These are phyloP conservation scores for Phoebastria nigripes DNA, from an alignment of 2,797 vertebrate species.

Conservation along the genomic window DNA sequence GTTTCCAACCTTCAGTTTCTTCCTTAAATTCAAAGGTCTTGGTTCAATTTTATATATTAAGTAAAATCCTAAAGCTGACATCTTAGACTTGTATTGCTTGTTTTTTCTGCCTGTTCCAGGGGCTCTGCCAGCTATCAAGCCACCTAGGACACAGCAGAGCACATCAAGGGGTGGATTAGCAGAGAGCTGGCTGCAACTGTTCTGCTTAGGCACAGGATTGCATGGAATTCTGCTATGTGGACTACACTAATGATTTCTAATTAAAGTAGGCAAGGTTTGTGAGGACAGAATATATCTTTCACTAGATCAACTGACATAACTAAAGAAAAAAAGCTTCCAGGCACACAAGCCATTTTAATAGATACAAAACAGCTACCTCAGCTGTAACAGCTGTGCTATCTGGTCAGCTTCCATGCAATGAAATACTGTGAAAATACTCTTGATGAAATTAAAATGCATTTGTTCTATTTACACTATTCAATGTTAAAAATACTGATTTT, in stretches of 20 bases:
- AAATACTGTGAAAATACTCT: not conserved
- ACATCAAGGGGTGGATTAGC: not conserved
- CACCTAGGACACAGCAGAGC: not conserved
- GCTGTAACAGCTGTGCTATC: not conserved
- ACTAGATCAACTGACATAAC: not conserved
- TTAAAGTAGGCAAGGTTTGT: not conserved
- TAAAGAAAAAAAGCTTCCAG: not conserved
- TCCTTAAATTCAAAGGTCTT: not conserved
- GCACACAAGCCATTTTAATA: not conserved
- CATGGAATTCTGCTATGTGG: not conserved
- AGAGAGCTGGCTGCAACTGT: not conserved
- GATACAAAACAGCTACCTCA: not conserved
- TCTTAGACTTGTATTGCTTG: not conserved
- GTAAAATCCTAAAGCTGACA: not conserved
- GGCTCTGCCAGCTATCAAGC: not conserved
- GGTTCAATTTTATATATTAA: not conserved
- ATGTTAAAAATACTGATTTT: not conserved
- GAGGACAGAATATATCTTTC: not conserved
- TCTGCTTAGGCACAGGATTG: not conserved
- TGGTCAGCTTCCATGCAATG: not conserved
- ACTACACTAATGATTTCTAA: not conserved
- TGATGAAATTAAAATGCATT: not conserved
- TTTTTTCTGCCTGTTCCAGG: not conserved
- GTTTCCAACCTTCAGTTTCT: not conserved
- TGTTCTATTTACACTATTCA: not conserved